These are phyloP conservation scores for Boloria selene DNA, from an alignment of 2,888 invertebrate species.

Conservation along the genomic window DNA sequence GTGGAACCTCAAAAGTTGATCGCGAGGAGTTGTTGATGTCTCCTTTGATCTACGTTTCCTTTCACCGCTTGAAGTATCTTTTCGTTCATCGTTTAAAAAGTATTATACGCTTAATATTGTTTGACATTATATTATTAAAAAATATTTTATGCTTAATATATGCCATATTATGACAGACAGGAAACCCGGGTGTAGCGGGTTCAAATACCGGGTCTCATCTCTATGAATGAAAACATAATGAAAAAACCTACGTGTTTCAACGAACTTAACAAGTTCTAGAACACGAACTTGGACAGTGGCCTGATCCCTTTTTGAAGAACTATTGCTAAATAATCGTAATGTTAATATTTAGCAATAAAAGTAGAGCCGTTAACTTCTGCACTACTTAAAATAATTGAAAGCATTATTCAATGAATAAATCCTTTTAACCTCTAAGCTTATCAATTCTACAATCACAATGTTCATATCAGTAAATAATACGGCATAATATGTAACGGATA, in stretches of 20 bases:
- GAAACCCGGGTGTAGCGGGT: too few relatives aligned
- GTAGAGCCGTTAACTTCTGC: too few relatives aligned
- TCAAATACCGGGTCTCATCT: too few relatives aligned
- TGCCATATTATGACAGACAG: too few relatives aligned
- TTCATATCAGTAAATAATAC: constrained; percentile 15
- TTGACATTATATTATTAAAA: neutral
- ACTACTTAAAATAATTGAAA: neutral
- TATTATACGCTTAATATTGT: constrained; percentile 2
- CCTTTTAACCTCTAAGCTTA: constrained; percentile 13
- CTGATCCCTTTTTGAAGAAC: too few relatives aligned
- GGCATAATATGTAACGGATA: constrained; percentile 28
- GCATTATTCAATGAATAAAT: neutral
- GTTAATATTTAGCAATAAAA: too few relatives aligned
- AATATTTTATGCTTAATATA: neutral
- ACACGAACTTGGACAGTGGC: too few relatives aligned
- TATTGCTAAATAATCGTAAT: too few relatives aligned
- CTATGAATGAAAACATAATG: too few relatives aligned
- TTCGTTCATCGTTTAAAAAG: constrained; percentile 10
- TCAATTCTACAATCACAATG: constrained; percentile 24
- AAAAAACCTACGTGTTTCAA: too few relatives aligned
- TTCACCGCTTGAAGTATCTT: constrained; percentile 9
- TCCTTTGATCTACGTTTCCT: constrained; percentile 17
- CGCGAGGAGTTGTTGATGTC: constrained; percentile 8
- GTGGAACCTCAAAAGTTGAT: constrained; percentile 9
- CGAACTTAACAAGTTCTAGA: too few relatives aligned